Evolutionary conservation across 2,797 vertebrate genomes (phyloP).

Genomic region (Cryptoprocta ferox): DNA sequence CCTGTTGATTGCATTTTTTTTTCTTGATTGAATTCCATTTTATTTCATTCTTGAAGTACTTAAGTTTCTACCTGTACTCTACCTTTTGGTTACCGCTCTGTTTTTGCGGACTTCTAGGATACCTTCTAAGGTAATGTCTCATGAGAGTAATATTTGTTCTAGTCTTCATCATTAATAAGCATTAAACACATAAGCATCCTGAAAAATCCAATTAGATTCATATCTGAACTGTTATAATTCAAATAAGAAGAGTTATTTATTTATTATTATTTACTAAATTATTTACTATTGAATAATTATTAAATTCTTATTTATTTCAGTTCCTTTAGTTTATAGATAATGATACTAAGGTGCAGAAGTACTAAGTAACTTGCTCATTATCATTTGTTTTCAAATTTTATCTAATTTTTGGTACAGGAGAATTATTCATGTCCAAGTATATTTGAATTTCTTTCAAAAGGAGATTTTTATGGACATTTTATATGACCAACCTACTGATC

Average conservation of each 20-base stretch:
- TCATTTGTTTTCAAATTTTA: slow-evolving; percentile 75
- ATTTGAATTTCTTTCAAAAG: slow-evolving; percentile 70
- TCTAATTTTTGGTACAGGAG: slow-evolving; percentile 69
- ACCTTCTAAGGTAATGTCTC: slow-evolving; percentile 78
- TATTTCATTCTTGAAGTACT: slow-evolving; percentile 69
- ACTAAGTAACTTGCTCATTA: slow-evolving; percentile 8
- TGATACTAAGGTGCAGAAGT: not conserved
- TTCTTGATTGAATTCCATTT: slow-evolving; percentile 48
- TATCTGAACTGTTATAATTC: slow-evolving; percentile 42
- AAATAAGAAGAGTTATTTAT: not conserved
- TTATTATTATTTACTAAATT: no score
- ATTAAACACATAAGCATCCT: slow-evolving; percentile 45
- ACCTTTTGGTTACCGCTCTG: slow-evolving; percentile 66
- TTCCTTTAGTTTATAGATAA: not conserved
- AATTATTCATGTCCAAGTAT: slow-evolving; percentile 66
- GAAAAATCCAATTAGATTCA: slow-evolving; percentile 59
- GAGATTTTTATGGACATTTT: slow-evolving; percentile 71
- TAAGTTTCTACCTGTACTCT: slow-evolving; percentile 9
- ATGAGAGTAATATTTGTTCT: slow-evolving; percentile 77
- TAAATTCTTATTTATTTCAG: not conserved
- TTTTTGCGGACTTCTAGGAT: slow-evolving; percentile 76
- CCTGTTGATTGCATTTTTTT: slow-evolving; percentile 41
- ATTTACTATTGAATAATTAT: no score
- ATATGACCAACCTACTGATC: not conserved
- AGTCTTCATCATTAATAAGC: slow-evolving; percentile 44